Conservation (phyloP, 2,888 invertebrate species). For the Spisula subtruncata region DNA sequence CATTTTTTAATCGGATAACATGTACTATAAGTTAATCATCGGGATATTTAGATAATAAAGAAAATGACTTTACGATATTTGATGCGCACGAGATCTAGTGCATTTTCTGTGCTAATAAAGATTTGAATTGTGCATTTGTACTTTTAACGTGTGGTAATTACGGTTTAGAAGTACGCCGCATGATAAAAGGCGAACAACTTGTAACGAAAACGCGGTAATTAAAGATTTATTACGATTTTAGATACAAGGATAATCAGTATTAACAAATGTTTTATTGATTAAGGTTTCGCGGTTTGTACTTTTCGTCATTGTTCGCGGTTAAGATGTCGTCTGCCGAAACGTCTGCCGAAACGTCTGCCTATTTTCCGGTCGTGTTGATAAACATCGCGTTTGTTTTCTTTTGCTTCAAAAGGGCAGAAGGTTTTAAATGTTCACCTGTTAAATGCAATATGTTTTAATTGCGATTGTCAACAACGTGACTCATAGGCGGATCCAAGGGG, state of each 20-base stretch:
- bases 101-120: neutral
- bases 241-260: neutral
- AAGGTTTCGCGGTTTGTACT: neutral
- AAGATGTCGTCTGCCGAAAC: neutral
- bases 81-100: neutral
- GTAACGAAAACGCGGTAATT: neutral
- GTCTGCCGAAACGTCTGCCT: neutral
- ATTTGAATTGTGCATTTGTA: neutral
- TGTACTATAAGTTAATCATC: no score
- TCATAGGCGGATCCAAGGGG: no score
- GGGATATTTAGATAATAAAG: neutral
- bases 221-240: neutral
- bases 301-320: neutral
- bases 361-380: conserved; percentile 8
- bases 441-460: neutral
- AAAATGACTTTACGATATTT: neutral
- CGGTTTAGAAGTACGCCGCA: neutral
- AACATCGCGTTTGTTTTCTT: neutral
- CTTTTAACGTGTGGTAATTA: neutral
- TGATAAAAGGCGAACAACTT: neutral
- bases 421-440: neutral
- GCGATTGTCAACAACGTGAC: neutral
- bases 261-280: neutral
- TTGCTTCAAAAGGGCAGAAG: neutral
- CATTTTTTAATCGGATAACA: neutral